Evolutionary conservation across 2,113 vertebrate genomes (phyloP), one percentile per base, ranked within the genome.

Genomic region (Rana temporaria): DNA sequence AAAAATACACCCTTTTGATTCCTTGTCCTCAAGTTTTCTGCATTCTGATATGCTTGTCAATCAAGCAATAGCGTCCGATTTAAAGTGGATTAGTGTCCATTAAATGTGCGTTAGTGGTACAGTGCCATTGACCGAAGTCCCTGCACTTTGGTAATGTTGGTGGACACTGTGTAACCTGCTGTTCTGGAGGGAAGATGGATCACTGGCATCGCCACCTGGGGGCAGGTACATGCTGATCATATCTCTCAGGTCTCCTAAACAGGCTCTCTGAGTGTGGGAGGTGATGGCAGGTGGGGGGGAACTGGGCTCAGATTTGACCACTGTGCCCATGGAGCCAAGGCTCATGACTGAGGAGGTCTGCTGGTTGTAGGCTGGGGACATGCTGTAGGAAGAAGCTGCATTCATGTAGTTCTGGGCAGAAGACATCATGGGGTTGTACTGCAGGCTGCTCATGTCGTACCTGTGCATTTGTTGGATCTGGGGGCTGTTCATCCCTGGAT

Each of bases 191-290:
- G 93, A 89, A 34, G 96, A 92, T 84, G 96, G 96, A 84, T 98
- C 97, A 9, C 95, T 91, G 84, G 95, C 94, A 32, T 99, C 98
- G 70, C 97, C 98, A 11, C 98, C 96, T 78, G 97, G 97, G 8
- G 98, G 98, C 88, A 99, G 96, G 89, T 99, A 99, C 98, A 99
- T 98, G 93, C 98, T 99, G 90, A 99, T 99, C 98, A 99, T 99
- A 88, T 99, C 97, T 93, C 98, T 91, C 94, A 99, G 94, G 90
- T 99, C 98, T 72, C 98, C 98, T 88, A 99, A 92, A 86, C 98
- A 98, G 84, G 97, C 97, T 84, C 97, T 92, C 4, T 82, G 80
- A 57, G 97, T 97, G 92, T 99, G 98, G 74, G 98, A 97, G 12
- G 96, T 88, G 90, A 99, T 96, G 89, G 97, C 95, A 53, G 96